Evolutionary conservation across 2,888 invertebrate species (phyloP).

Genomic region (Ptilodon capucinus): DNA sequence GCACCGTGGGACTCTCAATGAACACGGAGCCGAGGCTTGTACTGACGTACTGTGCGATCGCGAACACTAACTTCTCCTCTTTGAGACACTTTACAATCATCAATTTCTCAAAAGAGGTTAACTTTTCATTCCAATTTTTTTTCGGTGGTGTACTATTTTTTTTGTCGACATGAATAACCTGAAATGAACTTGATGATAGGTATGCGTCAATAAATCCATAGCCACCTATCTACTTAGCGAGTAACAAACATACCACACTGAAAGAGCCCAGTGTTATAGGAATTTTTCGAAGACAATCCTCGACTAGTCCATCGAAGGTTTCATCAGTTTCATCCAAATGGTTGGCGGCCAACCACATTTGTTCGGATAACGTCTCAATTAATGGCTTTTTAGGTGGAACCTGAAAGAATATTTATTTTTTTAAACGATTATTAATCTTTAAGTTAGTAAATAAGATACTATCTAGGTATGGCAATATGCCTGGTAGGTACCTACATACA

Average conservation of each 20-base stretch:
- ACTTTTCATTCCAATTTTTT: conserved; percentile 83
- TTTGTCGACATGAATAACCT: conserved; percentile 83
- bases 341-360: conserved; percentile 86
- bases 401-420: conserved; percentile 30
- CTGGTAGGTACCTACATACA: too few species aligned
- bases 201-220: background rate
- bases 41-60: conserved; percentile 90
- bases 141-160: conserved; percentile 46
- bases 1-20: conserved; percentile 91
- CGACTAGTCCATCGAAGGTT: conserved; percentile 77
- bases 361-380: conserved; percentile 82
- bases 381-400: conserved; percentile 83
- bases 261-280: conserved; percentile 84
- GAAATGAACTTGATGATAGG: conserved; percentile 14
- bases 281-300: conserved; percentile 82
- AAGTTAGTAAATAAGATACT: too few species aligned
- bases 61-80: conserved; percentile 92
- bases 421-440: too few species aligned
- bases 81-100: conserved; percentile 89
- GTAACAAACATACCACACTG: conserved; percentile 69
- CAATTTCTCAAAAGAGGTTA: conserved; percentile 90
- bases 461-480: too few species aligned
- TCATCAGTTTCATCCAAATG: conserved; percentile 84
- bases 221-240: background rate
- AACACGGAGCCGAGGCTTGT: conserved; percentile 89